Base-by-base conservation (phyloP, 1,140 invertebrate genomes). In the Phthorimaea operculella region DNA sequence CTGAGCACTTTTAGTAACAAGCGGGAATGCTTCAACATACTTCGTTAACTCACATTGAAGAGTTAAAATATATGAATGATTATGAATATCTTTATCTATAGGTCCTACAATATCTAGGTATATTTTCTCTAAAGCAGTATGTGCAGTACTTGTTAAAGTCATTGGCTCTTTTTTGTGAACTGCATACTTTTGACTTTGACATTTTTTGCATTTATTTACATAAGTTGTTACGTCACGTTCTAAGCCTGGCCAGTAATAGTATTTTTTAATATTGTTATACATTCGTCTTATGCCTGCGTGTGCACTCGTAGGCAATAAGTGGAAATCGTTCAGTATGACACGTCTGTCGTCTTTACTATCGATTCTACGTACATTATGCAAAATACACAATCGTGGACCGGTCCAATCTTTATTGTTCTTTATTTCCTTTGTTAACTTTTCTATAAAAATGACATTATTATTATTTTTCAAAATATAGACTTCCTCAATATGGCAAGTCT, bases 401-500 rank as follows among this genome's bases (percentile, higher is more conserved):
- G 48, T 36, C 53, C 57, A 49, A 10, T 42, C 14, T n/a, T 44
- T 18, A 42, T 6, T 42, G 16, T 12, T 21, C 42, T 58, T 59
- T 52, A 60, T 54, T 52, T 49, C 48, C 3, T 49, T n/a, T 15
- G 18, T 33, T 36, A 64, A 16, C 21, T 60, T 50, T 42, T 53
- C 14, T 15, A 64, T 55, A 52, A 57, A 58, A 6, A 48, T 45
- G 9, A 53, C 39, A 55, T 64, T 64, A 9, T 45, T 36, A 36
- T 57, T 39, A 52, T 56, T 51, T 54, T 55, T 58, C n/a, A 64
- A 16, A 44, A 53, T 16, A 49, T 55, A 60, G 51, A 52, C 17
- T 47, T 57, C 45, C 1, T 56, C 21, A 0, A 60, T 52, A 4
- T 44, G 49, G 11, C 48, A 11, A 21, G 53, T 34, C 12, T 51